Conservation (phyloP, 2,888 invertebrate genomes). For the Drosophila prostipennis region DNA sequence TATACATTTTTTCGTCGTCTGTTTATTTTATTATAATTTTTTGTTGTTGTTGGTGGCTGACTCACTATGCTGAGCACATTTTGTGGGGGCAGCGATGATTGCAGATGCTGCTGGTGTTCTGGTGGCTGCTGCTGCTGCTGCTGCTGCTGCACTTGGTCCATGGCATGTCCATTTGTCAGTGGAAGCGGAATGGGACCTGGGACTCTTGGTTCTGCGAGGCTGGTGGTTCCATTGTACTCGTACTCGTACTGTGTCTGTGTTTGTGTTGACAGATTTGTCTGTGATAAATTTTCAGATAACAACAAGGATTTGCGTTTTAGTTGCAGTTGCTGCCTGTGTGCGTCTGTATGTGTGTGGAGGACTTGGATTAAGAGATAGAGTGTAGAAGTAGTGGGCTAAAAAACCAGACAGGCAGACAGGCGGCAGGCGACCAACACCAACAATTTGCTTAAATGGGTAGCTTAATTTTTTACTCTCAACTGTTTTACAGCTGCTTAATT, state of each 20-base stretch:
- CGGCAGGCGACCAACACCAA: slow-evolving; percentile 74
- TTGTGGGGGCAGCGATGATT: slow-evolving; percentile 66
- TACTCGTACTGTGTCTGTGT: slow-evolving; percentile 46
- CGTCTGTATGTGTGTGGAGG: slow-evolving; percentile 15
- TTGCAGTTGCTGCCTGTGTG: slow-evolving; percentile 41
- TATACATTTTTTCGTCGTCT: slow-evolving; percentile 24
- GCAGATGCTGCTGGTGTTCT: slow-evolving; percentile 64
- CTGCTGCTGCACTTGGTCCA: slow-evolving; percentile 72
- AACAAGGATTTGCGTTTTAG: slow-evolving; percentile 80
- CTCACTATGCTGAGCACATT: slow-evolving; percentile 84
- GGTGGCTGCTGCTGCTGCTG: slow-evolving; percentile 66
- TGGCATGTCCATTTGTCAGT: slow-evolving; percentile 76
- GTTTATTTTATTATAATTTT: slow-evolving; percentile 76
- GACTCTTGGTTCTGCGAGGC: slow-evolving; percentile 56
- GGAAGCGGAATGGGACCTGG: slow-evolving; percentile 40
- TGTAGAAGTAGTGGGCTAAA: slow-evolving; percentile 10
- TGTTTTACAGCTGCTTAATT: slow-evolving; percentile 61
- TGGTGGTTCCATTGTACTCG: slow-evolving; percentile 54
- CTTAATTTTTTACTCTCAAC: slow-evolving; percentile 45
- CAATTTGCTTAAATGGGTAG: slow-evolving; percentile 39
- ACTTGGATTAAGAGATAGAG: slow-evolving; percentile 39
- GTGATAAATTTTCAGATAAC: slow-evolving; percentile 80
- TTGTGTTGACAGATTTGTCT: slow-evolving; percentile 80
- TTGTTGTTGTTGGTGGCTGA: slow-evolving; percentile 50
- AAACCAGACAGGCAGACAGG: slow-evolving; percentile 48